Evolutionary conservation across 2,797 vertebrate genomes (phyloP), one percentile per base, ranked within the genome.

Genomic region (Aeoliscus strigatus): DNA sequence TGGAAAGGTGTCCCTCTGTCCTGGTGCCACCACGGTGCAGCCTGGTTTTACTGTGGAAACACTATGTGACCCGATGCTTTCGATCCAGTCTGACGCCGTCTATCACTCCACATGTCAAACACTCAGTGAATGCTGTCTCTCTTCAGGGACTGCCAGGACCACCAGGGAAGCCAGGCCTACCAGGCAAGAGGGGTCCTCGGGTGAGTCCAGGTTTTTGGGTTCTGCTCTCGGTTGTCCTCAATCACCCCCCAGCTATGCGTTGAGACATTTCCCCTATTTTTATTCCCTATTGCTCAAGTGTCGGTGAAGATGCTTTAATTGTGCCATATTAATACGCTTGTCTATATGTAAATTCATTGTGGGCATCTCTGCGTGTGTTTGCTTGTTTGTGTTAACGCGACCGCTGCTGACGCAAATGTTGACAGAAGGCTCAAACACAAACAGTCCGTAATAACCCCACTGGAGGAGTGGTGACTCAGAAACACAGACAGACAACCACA

Each of bases 171-270:
- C 82, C 90, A 73, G 95, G 95, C 68, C 72, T 86, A 59, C 81
- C 90, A 26, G 95, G 95, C 60, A 89, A 91, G 73, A 91, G 87
- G 82, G 94, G 95, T 27, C 90, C 93, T 51, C 83, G 90, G 86
- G 95, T 98, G 84, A 90, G 92, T 91, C 25, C 46, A 16, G 24
- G 21, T 30, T 13, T 13, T 14, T 8, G n/a, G n/a, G 27, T 39
- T 23, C 30, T 17, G 29, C 48, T 56, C 18, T n/a, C 9, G 17
- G 15, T 37, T 3, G 6, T 14, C 35, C 11, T 38, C 24, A 45
- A 41, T 44, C 38, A 43, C 30, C 35, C 42, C 35, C 32, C 16
- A 17, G 9, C 11, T 10, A 35, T 14, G 4, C 28, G 35, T 61
- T 12, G n/a, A 45, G 60, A 52, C 33, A 41, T 23, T 13, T 47